phyloP scores from a whole-genome alignment of 2,113 vertebrate species.

The Ranitomeya imitator region DNA sequence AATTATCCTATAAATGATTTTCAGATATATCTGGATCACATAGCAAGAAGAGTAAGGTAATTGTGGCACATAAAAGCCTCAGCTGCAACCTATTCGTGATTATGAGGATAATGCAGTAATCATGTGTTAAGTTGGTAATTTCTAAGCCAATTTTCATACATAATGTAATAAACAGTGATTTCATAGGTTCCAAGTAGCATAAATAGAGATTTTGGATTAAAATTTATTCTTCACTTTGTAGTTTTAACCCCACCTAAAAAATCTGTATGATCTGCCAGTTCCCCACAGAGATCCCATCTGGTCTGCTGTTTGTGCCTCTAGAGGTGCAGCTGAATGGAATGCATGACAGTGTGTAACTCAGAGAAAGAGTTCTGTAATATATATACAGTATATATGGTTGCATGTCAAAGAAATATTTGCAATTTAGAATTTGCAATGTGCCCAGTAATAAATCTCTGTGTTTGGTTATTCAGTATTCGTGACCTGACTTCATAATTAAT shows the following conservation, averaged over 20 bases:
- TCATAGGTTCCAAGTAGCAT: not conserved
- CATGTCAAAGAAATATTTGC: not conserved
- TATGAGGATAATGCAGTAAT: not conserved
- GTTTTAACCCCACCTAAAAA: not conserved
- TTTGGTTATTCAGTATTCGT: too few relatives aligned
- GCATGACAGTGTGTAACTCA: not conserved
- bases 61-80: not conserved
- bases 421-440: too few relatives aligned
- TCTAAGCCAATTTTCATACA: not conserved
- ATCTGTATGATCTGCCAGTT: not conserved
- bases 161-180: not conserved
- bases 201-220: not conserved
- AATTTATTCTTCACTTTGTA: not conserved
- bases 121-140: not conserved
- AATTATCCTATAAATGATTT: not conserved
- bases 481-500: not conserved
- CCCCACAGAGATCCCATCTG: not conserved
- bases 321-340: not conserved
- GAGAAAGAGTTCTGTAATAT: not conserved
- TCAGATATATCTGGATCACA: not conserved
- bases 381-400: not conserved
- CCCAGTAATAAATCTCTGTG: too few relatives aligned
- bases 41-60: not conserved
- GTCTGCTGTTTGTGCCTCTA: not conserved
- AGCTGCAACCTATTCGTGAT: constrained; percentile 12